A percentile compares a stretch with the other conserved stretches of the same genome.
Conservation (phyloP, 92 coral and sea anemone genomes). For the Zoanthus sansibaricus region DNA sequence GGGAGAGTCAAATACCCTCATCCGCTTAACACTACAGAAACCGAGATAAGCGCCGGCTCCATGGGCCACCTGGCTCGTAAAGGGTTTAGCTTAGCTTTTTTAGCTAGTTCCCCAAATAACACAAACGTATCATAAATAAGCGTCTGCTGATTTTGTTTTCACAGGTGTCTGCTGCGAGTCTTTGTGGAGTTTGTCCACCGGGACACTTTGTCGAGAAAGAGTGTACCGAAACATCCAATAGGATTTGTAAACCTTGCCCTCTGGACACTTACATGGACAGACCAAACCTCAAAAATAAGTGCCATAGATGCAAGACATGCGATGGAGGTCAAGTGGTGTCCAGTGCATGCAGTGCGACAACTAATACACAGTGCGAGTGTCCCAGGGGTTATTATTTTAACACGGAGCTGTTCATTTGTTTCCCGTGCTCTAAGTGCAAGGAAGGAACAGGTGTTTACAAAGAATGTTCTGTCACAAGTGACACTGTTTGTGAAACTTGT, state of each 20-base stretch:
- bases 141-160: neutral
- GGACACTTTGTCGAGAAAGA: neutral
- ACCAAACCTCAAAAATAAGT: neutral
- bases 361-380: constrained; percentile 66
- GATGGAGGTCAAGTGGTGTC: neutral
- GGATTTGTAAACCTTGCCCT: constrained; percentile 16
- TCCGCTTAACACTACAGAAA: too few relatives aligned
- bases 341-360: constrained; percentile 50
- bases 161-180: constrained; percentile 31
- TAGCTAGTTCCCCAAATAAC: too few relatives aligned
- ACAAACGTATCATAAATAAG: neutral
- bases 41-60: too few relatives aligned
- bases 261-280: neutral
- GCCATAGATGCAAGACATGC: constrained; percentile 53
- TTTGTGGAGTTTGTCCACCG: constrained; percentile 38
- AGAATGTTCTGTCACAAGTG: constrained; percentile 47
- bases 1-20: too few relatives aligned
- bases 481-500: constrained; percentile 70
- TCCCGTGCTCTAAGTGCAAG: constrained; percentile 56
- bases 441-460: constrained; percentile 54
- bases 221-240: neutral
- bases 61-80: too few relatives aligned
- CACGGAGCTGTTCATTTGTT: constrained; percentile 33
- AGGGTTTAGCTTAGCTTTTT: too few relatives aligned
- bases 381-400: constrained; percentile 43